Evolutionary conservation across 2,113 vertebrate genomes (phyloP), one percentile per base, ranked within the genome.

Genomic region (Apodemus sylvaticus): DNA sequence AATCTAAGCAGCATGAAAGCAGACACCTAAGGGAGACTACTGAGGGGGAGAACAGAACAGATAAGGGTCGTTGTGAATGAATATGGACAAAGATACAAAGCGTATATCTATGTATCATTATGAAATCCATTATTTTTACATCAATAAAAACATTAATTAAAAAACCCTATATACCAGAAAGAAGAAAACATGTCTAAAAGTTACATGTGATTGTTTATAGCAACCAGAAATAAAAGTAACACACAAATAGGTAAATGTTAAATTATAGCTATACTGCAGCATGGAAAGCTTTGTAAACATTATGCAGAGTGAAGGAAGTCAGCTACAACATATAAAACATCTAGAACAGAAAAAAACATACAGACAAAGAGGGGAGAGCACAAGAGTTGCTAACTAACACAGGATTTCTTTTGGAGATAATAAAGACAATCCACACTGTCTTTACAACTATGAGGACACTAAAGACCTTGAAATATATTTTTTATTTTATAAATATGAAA

Each of bases 111-210:
- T 55, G 66, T 53, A 20, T 53, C 45, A 70, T 36, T 51, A 70
- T 22, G 66, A 39, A 87, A 26, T 1, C 60, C 11, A 70, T 7
- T 22, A n/a, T 22, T 86, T 51, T 86, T 70, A 68, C 42, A 45
- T 34, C 36, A 51, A 66, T 12, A 31, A 36, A 48, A 86, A 79
- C 24, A 48, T 48, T 73, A 73, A 39, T 45, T 76, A 7, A 48
- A 62, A 62, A 83, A 17, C 9, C 13, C 26, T 85, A 48, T 3
- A 19, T 39, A 17, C 36, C 42, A 76, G 70, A 85, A 29, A 92
- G n/a, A 89, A 64, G 3, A 96, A 93, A 94, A 94, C 24, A 87
- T 6, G 55, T 9, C 13, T 70, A 82, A 97, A 95, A 53, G 10
- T 14, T 90, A 16, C 17, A 94, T 2, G n/a, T 9, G 22, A 74